Percentiles rank a stretch among this genome's conserved stretches.
phyloP scores from a whole-genome alignment of 2,113 vertebrate genomes.

The Deroptyus accipitrinus region DNA sequence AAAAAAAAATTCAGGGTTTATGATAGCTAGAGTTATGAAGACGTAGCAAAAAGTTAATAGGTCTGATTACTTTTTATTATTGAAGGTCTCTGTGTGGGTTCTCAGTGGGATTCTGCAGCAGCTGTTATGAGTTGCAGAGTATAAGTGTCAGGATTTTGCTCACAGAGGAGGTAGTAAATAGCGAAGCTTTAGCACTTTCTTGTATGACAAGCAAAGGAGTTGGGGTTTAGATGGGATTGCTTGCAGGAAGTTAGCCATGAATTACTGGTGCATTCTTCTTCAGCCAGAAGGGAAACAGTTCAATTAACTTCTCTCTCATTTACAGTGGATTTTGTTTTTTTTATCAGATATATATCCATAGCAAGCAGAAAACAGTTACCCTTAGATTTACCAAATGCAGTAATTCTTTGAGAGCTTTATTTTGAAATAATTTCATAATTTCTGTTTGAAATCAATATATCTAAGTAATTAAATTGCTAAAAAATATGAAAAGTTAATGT shows the following conservation, averaged over 20 bases:
- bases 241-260: background rate
- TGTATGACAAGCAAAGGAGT: background rate
- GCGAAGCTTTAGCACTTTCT: background rate
- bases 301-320: background rate
- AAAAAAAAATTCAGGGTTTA: background rate
- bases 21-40: background rate
- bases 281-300: background rate
- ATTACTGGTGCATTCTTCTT: background rate
- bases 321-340: background rate
- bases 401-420: background rate
- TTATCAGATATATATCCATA: background rate
- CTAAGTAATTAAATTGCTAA: background rate
- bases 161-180: background rate
- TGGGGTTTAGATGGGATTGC: background rate
- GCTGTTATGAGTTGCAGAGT: background rate
- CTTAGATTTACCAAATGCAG: background rate
- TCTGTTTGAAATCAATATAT: background rate
- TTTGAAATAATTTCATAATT: background rate
- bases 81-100: background rate
- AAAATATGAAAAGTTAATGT: background rate
- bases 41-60: background rate
- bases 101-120: background rate
- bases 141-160: background rate
- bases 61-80: background rate
- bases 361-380: background rate